Percentiles rank a stretch among this genome's conserved stretches.
Conservation (phyloP, 2,797 vertebrate species). For the Lepilemur septentrionalis region DNA sequence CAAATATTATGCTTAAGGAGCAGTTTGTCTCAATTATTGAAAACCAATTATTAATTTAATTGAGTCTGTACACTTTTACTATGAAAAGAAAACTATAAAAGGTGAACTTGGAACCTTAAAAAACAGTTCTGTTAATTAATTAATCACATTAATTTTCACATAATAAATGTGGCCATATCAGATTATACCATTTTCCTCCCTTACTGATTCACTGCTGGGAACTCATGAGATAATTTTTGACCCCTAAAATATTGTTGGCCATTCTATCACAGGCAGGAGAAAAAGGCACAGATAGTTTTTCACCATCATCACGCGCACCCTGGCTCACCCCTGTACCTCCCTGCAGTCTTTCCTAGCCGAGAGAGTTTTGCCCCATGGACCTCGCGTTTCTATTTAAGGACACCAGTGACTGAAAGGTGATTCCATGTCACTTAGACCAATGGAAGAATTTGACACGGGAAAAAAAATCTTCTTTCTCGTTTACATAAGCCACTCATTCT, state of each 20-base stretch:
- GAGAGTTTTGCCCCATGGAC: not conserved
- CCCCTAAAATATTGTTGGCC: not conserved
- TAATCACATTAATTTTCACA: not conserved
- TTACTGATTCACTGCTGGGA: not conserved
- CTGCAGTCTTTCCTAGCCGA: not conserved
- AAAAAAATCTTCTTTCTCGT: not conserved
- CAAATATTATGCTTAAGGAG: not conserved
- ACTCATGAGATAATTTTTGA: not conserved
- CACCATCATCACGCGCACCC: not conserved
- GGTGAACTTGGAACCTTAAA: not conserved
- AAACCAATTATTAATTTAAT: not conserved
- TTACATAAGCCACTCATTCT: not conserved
- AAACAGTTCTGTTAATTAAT: constrained; percentile 3
- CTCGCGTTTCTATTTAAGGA: not conserved
- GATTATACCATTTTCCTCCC: not conserved
- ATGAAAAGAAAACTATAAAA: not conserved
- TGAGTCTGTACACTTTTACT: not conserved
- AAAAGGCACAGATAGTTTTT: not conserved
- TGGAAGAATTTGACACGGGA: not conserved
- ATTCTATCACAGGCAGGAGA: not conserved
- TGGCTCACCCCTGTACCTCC: not conserved
- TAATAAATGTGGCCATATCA: not conserved
- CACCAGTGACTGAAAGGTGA: not conserved
- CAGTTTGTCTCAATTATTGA: not conserved
- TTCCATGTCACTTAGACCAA: not conserved